Percentiles rank a stretch among this genome's conserved stretches.
These are phyloP conservation scores for Ptilonorhynchus violaceus DNA, from an alignment of 2,113 vertebrate species.

Conservation along the genomic window DNA sequence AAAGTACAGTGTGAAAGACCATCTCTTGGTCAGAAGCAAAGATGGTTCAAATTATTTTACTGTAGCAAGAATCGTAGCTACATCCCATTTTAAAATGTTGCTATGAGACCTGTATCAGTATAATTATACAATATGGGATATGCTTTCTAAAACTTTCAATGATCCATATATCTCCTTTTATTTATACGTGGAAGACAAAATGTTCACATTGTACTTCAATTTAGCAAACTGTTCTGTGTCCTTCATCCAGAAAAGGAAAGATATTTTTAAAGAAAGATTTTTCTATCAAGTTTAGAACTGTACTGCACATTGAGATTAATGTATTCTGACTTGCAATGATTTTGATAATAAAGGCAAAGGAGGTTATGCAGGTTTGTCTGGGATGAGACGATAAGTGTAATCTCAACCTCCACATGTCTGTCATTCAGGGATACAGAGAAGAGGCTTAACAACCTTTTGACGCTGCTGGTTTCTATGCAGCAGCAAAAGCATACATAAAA, in stretches of 20 bases:
- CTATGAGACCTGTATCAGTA: not conserved
- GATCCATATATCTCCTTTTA: not conserved
- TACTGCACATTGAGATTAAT: not conserved
- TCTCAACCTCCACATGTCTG: slow-evolving; percentile 20
- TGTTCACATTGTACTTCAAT: not conserved
- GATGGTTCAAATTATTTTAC: not conserved
- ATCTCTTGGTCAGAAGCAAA: not conserved
- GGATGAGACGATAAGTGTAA: slow-evolving; percentile 39
- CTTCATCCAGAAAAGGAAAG: not conserved
- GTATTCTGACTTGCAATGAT: not conserved
- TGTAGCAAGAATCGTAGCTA: not conserved
- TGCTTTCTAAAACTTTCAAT: fast-evolving
- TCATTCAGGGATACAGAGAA: slow-evolving; percentile 1
- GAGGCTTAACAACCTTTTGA: slow-evolving; percentile 12
- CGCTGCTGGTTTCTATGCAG: not conserved
- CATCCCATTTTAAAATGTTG: not conserved
- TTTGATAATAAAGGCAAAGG: not conserved
- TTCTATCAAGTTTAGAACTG: not conserved
- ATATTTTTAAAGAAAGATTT: not conserved
- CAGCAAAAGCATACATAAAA: not conserved
- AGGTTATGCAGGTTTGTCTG: slow-evolving; percentile 20
- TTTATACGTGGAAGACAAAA: not conserved
- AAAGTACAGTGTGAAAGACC: not conserved
- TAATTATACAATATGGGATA: not conserved
- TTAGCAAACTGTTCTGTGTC: not conserved